These are phyloP conservation scores for Harmothoe impar DNA, from an alignment of 2,888 invertebrate genomes.

Conservation along the genomic window DNA sequence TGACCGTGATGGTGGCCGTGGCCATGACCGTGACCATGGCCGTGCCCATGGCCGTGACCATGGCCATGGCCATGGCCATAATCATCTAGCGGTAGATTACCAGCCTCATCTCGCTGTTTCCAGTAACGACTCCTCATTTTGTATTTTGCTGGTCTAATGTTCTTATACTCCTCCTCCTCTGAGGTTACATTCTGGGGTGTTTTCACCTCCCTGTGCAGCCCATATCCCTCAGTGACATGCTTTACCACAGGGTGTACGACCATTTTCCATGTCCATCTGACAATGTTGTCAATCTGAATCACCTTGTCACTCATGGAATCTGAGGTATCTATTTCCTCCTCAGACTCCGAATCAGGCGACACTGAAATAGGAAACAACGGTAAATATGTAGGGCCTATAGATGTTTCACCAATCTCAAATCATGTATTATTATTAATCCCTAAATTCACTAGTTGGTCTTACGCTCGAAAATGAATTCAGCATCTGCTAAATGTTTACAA, in stretches of 20 bases:
- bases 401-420: too few relatives aligned
- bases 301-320: not conserved
- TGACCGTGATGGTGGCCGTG: slow-evolving; percentile 11
- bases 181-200: not conserved
- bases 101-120: not conserved
- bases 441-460: too few relatives aligned
- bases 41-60: not conserved
- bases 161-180: not conserved
- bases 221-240: not conserved
- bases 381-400: too few relatives aligned
- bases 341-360: not conserved
- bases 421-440: too few relatives aligned
- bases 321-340: not conserved
- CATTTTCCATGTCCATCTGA: slow-evolving; percentile 28
- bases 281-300: not conserved
- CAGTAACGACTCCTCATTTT: not conserved
- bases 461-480: too few relatives aligned
- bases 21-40: not conserved
- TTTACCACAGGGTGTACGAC: slow-evolving; percentile 7
- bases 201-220: not conserved
- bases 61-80: not conserved
- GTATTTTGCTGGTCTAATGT: not conserved
- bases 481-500: too few relatives aligned
- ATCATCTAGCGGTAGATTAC: slow-evolving; percentile 1
- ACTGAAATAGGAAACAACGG: not conserved